Base-by-base conservation (phyloP, 35 echinoderm and acorn worm species). In the Lytechinus variegatus region DNA sequence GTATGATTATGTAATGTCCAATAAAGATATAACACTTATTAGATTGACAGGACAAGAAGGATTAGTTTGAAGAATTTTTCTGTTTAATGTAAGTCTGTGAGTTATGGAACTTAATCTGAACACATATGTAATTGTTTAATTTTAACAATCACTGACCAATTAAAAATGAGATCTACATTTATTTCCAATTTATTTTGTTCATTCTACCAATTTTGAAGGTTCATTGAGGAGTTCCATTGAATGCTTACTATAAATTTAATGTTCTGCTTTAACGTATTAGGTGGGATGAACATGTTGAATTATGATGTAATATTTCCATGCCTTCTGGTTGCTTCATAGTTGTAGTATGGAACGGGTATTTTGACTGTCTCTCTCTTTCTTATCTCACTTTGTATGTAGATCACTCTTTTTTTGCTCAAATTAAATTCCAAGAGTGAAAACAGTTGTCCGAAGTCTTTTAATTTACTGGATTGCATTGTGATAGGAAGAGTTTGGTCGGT, bases 391-490 rank as follows among this genome's bases (percentile, higher is more conserved):
- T 52, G 33, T 91, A 91, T 54, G 16, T 54, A 52, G 33, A 91
- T 91, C 89, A 91, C 33, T 52, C 89, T 52, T 91, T 28, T n/a
- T 91, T 52, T 54, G 53, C 89, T 91, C 53, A 52, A 91, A 91
- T 91, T 91, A 52, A 54, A 91, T 54, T 52, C 33, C 89, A 54
- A 52, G 89, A 91, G 33, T 52, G 89, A 13, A 16, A 52, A 24
- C 33, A 54, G 16, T 5, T 51, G 89, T 91, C 53, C 51, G 33
- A 52, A 7, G 27, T 91, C 6, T 54, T 10, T 52, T 14, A 7
- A 24, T 79, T n/a, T 79, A 24, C 6, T 79, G 14, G 66, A 24
- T 79, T 79, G 5, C 19, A 24, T 79, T 79, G 66, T 6, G n/a
- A 79, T n/a, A 4, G 16, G 66, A 79, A 79, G 4, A 79, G 4